phyloP scores from a whole-genome alignment of 1,140 invertebrate genomes.

The Pseudomyrmex concolor region DNA sequence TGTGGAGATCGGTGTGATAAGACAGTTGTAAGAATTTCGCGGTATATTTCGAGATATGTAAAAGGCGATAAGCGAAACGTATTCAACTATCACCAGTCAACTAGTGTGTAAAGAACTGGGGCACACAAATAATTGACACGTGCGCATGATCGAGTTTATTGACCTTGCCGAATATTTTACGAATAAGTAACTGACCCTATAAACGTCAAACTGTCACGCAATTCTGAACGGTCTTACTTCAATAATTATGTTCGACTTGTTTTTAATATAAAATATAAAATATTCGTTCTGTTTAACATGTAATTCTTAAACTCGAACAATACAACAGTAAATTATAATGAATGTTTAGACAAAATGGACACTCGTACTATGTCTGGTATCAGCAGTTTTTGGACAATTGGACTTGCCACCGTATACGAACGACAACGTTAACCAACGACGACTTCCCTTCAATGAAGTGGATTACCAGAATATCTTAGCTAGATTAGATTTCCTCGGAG shows the following conservation, averaged over 20 bases:
- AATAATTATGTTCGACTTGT: no score
- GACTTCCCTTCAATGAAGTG: slow-evolving; percentile 56
- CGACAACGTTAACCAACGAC: slow-evolving; percentile 42
- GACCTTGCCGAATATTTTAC: neutral
- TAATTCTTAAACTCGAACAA: neutral
- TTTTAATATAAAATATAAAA: neutral
- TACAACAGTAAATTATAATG: neutral
- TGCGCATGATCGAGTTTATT: neutral
- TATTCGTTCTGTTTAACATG: slow-evolving; percentile 3
- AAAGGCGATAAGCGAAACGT: neutral
- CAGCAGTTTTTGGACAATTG: slow-evolving; percentile 76
- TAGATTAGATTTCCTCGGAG: slow-evolving; percentile 89
- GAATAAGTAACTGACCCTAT: neutral
- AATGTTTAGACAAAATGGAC: slow-evolving; percentile 70
- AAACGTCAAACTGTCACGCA: neutral
- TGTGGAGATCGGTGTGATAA: neutral
- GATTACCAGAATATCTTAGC: slow-evolving; percentile 86
- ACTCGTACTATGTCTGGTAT: slow-evolving; percentile 65
- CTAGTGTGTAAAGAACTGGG: no score
- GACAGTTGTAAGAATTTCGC: neutral
- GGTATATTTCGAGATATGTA: no score
- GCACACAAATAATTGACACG: neutral
- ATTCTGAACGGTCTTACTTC: neutral
- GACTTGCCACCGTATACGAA: slow-evolving; percentile 79
- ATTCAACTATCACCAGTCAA: neutral